Base-by-base conservation (phyloP, 2,888 invertebrate genomes). In the Hirtodrosophila cameraria region DNA sequence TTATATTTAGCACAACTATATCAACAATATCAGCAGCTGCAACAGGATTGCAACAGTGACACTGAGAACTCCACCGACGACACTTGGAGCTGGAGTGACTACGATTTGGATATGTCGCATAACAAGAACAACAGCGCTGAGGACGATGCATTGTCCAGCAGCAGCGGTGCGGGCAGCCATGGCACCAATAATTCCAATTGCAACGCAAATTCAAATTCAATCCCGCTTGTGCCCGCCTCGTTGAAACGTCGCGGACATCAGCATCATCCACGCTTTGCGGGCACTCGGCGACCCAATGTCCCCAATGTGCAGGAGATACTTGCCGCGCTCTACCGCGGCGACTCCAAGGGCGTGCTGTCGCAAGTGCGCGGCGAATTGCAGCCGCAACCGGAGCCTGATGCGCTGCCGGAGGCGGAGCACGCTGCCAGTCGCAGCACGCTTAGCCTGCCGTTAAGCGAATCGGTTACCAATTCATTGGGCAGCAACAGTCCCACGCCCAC, bases 181-280 rank as follows among this genome's bases (percentile, higher is more conserved):
- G 75, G 81, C 25, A 65, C 75, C 18, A 50, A 16, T 9, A 77
- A 66, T 55, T 58, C 73, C n/a, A 50, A 33, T 49, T 4, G 38
- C 27, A 61, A 71, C 18, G 62, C 69, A 18, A 50, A 33, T 49
- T 4, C 43, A 23, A 61, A 71, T 23, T 64, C 69, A 18, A 73
- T 83, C 3, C 69, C 87, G 0, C 28, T 82, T 8, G 65, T 78
- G 13, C 86, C 89, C 13, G 59, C 83, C 60, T 85, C 89, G 4
- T 65, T 89, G 12, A 90, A 88, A 91, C 94, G 94, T 90, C 93
- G 94, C 91, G 94, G 94, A 76, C 94, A 94, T 91, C 94, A 94
- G 91, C 94, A 94, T 91, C 95, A 95, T 92, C 94, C 94, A 89
- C 93, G 94, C 69, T 93, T 94, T 88, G 91, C 93, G 88, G 93